Evolutionary conservation across 2,888 invertebrate genomes (phyloP).

Genomic region (Keiferia lycopersicella): DNA sequence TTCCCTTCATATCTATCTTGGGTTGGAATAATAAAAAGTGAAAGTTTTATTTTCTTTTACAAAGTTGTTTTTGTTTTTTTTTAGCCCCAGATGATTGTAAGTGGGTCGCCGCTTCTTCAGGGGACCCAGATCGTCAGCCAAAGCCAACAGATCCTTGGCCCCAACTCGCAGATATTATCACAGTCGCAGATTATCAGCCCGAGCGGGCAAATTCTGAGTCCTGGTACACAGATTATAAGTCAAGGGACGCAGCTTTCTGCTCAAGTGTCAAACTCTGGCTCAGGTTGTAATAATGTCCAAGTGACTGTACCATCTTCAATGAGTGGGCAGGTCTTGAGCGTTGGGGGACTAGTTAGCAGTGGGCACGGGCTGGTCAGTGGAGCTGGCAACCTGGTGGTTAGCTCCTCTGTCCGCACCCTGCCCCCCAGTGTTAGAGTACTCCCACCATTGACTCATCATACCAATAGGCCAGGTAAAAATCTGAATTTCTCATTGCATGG

Average conservation of each 20-base stretch:
- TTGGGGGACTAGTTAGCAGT: slow-evolving; percentile 51
- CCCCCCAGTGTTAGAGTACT: slow-evolving; percentile 70
- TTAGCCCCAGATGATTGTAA: slow-evolving; percentile 74
- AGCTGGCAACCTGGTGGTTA: slow-evolving; percentile 63
- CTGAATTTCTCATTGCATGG: neutral
- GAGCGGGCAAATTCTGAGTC: slow-evolving; percentile 63
- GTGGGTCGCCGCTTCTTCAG: slow-evolving; percentile 68
- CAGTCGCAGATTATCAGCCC: slow-evolving; percentile 66
- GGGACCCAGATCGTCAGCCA: slow-evolving; percentile 73
- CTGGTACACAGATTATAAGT: slow-evolving; percentile 74
- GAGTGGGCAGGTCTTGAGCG: slow-evolving; percentile 67
- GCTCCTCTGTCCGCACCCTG: slow-evolving; percentile 66
- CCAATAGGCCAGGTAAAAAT: slow-evolving; percentile 64
- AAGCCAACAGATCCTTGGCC: slow-evolving; percentile 67
- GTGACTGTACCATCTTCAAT: slow-evolving; percentile 55
- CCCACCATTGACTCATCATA: slow-evolving; percentile 68
- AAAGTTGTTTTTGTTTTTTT: slow-evolving; percentile 36
- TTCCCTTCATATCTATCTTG: neutral
- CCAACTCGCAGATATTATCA: slow-evolving; percentile 66
- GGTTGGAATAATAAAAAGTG: neutral
- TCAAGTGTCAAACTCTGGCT: slow-evolving; percentile 57
- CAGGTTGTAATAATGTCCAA: slow-evolving; percentile 49
- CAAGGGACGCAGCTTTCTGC: slow-evolving; percentile 71
- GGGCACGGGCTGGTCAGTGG: slow-evolving; percentile 52
- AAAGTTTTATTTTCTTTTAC: neutral